Base-by-base conservation (phyloP, 2,797 vertebrate species). In the Centroberyx gerrardi region DNA sequence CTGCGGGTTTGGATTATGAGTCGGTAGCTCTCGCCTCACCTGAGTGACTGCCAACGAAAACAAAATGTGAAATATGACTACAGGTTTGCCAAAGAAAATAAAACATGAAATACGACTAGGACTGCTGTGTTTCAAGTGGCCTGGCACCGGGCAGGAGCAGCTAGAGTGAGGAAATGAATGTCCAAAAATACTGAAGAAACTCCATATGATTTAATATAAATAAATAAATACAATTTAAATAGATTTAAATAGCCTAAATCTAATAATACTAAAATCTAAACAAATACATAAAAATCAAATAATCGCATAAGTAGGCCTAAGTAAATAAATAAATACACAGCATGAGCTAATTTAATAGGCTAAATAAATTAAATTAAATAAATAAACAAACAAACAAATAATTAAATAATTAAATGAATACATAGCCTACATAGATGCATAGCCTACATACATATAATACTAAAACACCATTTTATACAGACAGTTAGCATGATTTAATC, bases 1-100 rank as follows among this genome's bases (percentile, higher is more conserved):
- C 87, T 89, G 92, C 61, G 29, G 86, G 75, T 66, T 62, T 44
- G 61, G 53, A 53, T 42, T 59, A 65, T 40, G 51, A 38, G 5
- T 60, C 14, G 5, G 70, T 68, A 78, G 75, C 75, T 58, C 51
- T 89, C 84, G 69, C 72, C 61, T 81, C 87, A 81, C 69, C 73
- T 89, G 81, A 87, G 36, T 82, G 75, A 59, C 80, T 74, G 85
- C 83, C 86, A 89, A 84, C 1, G 18, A 85, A 81, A 91, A 91
- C 76, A 84, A 79, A 58, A 40, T 52, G 68, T 17, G 40, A 64
- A 76, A 49, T n/a, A 17, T 29, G 14, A 72, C 69, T 49, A 58
- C 36, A 36, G 4, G 5, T 40, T 62, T 68, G 80, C 67, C 76
- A 84, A 70, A 1, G 33, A 33, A 78, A 80, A 84, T 5, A 42